Evolutionary conservation across 1,140 invertebrate species (phyloP).

Genomic region (Xylocopa sonorina): DNA sequence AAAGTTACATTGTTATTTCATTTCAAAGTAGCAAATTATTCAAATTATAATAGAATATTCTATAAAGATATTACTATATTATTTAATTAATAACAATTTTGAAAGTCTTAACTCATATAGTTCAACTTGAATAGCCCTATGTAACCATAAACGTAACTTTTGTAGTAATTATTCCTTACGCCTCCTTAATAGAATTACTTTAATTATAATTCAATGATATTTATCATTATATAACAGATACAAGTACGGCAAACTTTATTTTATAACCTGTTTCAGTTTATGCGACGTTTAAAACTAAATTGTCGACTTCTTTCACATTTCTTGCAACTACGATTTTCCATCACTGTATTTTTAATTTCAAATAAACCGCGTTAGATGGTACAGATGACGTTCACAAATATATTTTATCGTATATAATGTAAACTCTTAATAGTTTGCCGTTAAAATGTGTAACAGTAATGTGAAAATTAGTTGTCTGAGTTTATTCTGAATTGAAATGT

Average conservation of each 20-base stretch:
- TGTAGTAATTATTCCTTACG: not conserved
- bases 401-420: conserved; percentile 1
- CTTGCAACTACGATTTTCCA: conserved; percentile 1
- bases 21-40: not conserved
- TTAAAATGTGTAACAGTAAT: too few species aligned
- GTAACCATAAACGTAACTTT: not conserved
- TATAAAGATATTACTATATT: not conserved
- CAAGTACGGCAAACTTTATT: not conserved
- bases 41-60: not conserved
- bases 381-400: conserved; percentile 24
- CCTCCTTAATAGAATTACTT: not conserved
- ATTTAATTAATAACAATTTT: conserved; percentile 18
- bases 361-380: conserved; percentile 44
- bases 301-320: conserved; percentile 5
- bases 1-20: not conserved
- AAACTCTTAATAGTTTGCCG: not conserved
- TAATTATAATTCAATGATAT: not conserved
- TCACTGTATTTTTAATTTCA: conserved; percentile 46
- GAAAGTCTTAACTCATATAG: not conserved
- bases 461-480: not conserved
- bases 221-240: not conserved
- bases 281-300: not conserved
- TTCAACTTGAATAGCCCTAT: not conserved
- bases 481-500: not conserved
- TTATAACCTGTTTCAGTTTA: not conserved